phyloP scores from a whole-genome alignment of 1,140 invertebrate genomes.

The Trissolcus basalis region DNA sequence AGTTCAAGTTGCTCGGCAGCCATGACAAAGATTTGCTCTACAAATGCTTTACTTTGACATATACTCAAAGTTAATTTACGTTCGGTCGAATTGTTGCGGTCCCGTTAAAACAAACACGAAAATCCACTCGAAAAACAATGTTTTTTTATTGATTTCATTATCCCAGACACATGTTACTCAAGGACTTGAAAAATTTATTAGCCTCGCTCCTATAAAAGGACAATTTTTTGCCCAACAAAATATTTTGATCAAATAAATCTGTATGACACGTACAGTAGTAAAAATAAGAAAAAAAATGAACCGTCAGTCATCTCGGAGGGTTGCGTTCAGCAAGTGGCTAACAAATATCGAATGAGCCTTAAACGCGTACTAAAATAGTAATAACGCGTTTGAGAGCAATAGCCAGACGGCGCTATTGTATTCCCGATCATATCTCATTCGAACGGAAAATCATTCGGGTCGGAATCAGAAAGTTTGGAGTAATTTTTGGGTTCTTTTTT shows the following conservation, averaged over 20 bases:
- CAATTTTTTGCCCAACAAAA: too few relatives aligned
- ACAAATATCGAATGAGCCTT: slow-evolving; percentile 41
- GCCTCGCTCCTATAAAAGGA: too few relatives aligned
- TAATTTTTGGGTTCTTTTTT: too few relatives aligned
- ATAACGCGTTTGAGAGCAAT: slow-evolving; percentile 31
- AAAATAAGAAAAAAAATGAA: slow-evolving; percentile 33
- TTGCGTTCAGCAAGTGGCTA: slow-evolving; percentile 37
- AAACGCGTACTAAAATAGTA: slow-evolving; percentile 47
- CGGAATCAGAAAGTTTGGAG: too few relatives aligned
- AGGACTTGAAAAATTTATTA: too few relatives aligned
- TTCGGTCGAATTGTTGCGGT: not conserved
- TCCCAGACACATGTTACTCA: too few relatives aligned
- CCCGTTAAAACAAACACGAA: not conserved
- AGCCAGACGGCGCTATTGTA: too few relatives aligned
- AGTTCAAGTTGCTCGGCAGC: slow-evolving; percentile 15
- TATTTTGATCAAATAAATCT: not conserved
- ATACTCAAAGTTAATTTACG: slow-evolving; percentile 6
- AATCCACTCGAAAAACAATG: not conserved
- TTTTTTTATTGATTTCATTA: not conserved
- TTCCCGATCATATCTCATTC: too few relatives aligned
- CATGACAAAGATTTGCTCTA: slow-evolving; percentile 31
- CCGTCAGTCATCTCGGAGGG: slow-evolving; percentile 24
- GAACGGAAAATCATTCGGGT: too few relatives aligned
- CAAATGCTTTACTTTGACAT: slow-evolving; percentile 25
- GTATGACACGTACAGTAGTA: slow-evolving; percentile 22